phyloP scores from a whole-genome alignment of 2,113 vertebrate genomes.

The Ageneiosus marmoratus region DNA sequence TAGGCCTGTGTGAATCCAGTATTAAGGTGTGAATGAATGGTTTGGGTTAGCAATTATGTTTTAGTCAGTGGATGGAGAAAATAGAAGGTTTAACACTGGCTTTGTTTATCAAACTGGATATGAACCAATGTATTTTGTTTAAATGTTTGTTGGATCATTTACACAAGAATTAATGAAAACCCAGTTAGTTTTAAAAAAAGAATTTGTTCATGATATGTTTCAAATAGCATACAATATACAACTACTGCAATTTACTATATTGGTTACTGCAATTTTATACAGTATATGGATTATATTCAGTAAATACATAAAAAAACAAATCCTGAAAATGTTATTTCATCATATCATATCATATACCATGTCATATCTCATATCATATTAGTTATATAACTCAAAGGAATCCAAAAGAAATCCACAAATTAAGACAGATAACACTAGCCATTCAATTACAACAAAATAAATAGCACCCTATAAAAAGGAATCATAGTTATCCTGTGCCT shows the following conservation, averaged over 20 bases:
- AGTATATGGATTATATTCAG: no score
- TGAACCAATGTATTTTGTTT: neutral
- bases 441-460: neutral
- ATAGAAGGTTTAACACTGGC: no score
- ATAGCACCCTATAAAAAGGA: neutral
- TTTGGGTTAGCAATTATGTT: neutral
- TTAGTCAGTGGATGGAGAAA: neutral
- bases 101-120: neutral
- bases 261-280: no score
- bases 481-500: neutral
- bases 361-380: no score
- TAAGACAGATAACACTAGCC: neutral
- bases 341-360: no score
- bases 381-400: neutral
- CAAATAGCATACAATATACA: neutral
- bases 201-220: neutral
- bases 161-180: neutral
- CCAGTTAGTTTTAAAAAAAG: neutral
- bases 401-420: neutral
- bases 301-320: neutral
- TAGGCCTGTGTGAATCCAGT: neutral
- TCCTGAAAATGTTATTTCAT: no score
- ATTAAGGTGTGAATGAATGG: constrained; percentile 7
- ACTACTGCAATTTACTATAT: neutral
- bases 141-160: neutral